Evolutionary conservation across 2,113 vertebrate species (phyloP).

Genomic region (Ptilorrhoa leucosticta): DNA sequence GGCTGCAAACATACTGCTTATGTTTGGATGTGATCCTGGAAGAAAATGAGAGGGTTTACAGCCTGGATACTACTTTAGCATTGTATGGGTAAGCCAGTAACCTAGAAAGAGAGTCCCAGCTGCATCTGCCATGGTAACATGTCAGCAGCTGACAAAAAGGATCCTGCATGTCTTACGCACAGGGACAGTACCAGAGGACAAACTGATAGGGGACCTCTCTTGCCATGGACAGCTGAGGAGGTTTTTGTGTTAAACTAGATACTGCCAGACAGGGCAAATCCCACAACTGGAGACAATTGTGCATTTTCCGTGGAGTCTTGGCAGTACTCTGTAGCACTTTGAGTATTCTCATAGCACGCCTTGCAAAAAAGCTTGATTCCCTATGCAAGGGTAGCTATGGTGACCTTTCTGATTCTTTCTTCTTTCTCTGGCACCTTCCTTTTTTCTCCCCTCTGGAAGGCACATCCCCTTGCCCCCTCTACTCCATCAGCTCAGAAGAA

Average conservation of each 20-base stretch:
- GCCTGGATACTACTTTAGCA: not conserved
- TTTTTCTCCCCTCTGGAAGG: not conserved
- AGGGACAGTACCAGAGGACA: not conserved
- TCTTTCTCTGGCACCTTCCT: not conserved
- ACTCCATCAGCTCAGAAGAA: not conserved
- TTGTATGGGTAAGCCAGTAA: not conserved
- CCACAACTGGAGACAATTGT: not conserved
- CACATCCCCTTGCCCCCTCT: not conserved
- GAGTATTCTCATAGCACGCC: not conserved
- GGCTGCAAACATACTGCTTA: not conserved
- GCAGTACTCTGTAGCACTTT: not conserved
- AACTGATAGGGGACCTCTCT: not conserved
- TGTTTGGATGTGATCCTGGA: not conserved
- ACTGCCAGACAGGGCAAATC: not conserved
- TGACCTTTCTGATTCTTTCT: not conserved
- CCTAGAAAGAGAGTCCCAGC: not conserved
- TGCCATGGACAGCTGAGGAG: not conserved
- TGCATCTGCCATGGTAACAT: not conserved
- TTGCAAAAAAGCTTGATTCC: not conserved
- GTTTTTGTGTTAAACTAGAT: not conserved
- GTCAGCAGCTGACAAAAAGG: not conserved
- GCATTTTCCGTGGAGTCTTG: not conserved
- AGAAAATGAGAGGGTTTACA: not conserved
- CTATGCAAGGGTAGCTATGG: not conserved
- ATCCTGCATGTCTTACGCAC: not conserved